Evolutionary conservation across 2,797 vertebrate species (phyloP), one percentile per base, ranked within the genome.

Genomic region (Pipistrellus nathusii): DNA sequence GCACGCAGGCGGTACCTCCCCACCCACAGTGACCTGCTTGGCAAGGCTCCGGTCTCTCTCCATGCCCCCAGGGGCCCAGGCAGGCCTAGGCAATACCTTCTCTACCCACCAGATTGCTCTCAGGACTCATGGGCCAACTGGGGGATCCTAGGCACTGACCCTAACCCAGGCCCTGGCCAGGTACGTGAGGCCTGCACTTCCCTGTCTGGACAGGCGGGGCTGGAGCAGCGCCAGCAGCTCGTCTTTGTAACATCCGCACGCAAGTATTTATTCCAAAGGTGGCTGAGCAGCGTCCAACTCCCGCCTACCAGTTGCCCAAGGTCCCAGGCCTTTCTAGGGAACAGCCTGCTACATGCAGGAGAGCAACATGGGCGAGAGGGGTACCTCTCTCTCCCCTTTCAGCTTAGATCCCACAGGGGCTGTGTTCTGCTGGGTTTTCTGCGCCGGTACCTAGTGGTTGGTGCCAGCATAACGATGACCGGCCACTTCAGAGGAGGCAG

Each of bases 1-100:
- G 64, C 84, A 81, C 1, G 17, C 38, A 87, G 69, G 64, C 38
- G 6, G 57, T 86, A n/a, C 66, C 44, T 95, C 94, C 44, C 95
- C 90, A 88, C 93, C 93, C 93, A 93, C 82, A 46, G 44, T 0
- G 5, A 90, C 78, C 92, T 92, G 90, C 81, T 69, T 41, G 64
- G 82, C 85, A 71, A 78, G 94, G 94, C 69, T 77, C 69, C 38
- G 18, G n/a, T n/a, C n/a, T n/a, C 51, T 57, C 83, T 9, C 20
- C 75, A 48, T 8, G 57, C 32, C 32, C 77, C 25, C 11, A 64
- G 88, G 30, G 51, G 25, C 72, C 35, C 78, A 69, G 62, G 85
- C 66, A 64, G 71, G 77, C 9, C 20, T 30, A 73, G 75, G 53
- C 53, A 75, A 55, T 32, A 57, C 72, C 76, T 91, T 84, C 25